Evolutionary conservation across 2,888 invertebrate species (phyloP).

Genomic region (Drosophila buzzatii): DNA sequence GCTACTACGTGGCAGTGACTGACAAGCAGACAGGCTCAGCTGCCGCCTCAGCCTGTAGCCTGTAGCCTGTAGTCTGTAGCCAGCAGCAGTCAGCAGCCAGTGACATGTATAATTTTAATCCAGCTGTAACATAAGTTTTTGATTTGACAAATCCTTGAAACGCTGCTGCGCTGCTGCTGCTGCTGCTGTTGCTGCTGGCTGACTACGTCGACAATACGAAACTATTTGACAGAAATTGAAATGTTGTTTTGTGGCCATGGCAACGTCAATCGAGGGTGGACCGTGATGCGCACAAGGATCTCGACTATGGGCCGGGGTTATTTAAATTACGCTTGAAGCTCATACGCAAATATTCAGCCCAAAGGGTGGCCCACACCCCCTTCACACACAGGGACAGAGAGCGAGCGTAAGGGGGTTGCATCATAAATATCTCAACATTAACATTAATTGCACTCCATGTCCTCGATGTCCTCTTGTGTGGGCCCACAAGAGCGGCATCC

Average conservation of each 20-base stretch:
- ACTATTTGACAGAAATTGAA: conserved; percentile 80
- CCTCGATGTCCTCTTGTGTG: conserved; percentile 84
- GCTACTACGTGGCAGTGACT: conserved; percentile 24
- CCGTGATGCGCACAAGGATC: conserved; percentile 23
- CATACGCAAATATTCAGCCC: conserved; percentile 63
- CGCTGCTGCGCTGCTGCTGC: conserved; percentile 6
- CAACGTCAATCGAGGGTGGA: conserved; percentile 63
- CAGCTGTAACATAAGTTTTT: conserved; percentile 83
- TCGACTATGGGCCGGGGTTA: conserved; percentile 37
- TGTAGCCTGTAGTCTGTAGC: background rate
- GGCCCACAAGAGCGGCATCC: conserved; percentile 72
- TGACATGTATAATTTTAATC: conserved; percentile 83
- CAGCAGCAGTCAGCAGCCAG: conserved; percentile 37
- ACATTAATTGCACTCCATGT: conserved; percentile 84
- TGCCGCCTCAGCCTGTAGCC: conserved; percentile 2
- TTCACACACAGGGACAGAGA: background rate
- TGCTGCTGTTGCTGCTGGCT: background rate
- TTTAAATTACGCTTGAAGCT: conserved; percentile 63
- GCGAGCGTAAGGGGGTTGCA: conserved; percentile 67
- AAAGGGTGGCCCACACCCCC: conserved; percentile 52
- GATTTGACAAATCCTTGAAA: conserved; percentile 75
- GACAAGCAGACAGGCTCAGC: conserved; percentile 45
- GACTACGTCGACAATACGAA: conserved; percentile 50
- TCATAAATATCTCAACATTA: conserved; percentile 83
- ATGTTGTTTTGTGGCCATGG: conserved; percentile 72